These are phyloP conservation scores for Hassar affinis DNA, from an alignment of 2,113 vertebrate genomes.

Conservation along the genomic window DNA sequence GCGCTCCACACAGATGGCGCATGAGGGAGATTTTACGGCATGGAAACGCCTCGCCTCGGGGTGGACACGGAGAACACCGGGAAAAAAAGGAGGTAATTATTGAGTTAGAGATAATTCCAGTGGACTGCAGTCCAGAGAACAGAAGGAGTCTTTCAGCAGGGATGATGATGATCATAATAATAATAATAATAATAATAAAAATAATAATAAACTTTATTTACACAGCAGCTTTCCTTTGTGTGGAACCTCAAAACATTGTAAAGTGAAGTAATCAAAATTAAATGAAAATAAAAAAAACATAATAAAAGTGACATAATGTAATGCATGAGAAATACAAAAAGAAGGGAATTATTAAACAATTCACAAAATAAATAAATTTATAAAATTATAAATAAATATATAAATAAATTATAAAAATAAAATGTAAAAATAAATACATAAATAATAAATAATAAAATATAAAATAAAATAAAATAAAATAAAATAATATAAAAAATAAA, in stretches of 20 bases:
- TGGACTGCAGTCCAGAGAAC: background rate
- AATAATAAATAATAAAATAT: background rate
- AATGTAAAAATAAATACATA: background rate
- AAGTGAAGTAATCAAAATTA: background rate
- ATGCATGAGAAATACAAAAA: background rate
- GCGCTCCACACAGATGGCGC: background rate
- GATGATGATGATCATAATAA: background rate
- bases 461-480: too few species aligned
- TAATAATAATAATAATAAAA: background rate
- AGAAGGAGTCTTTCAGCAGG: background rate
- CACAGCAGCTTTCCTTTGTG: background rate
- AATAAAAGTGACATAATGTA: background rate
- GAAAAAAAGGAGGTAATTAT: background rate
- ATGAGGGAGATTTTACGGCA: background rate
- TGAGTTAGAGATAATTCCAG: background rate
- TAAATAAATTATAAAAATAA: background rate
- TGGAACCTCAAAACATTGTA: background rate
- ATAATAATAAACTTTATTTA: background rate
- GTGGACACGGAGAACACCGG: background rate
- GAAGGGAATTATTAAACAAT: too few species aligned
- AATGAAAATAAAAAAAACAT: background rate
- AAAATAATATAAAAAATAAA: too few species aligned
- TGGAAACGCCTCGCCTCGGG: slow-evolving; percentile 23
- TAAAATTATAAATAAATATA: too few species aligned
- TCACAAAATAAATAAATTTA: too few species aligned